Conservation (phyloP, 37 sponge, comb jelly and placozoan species). For the Eunapius fragilis region DNA sequence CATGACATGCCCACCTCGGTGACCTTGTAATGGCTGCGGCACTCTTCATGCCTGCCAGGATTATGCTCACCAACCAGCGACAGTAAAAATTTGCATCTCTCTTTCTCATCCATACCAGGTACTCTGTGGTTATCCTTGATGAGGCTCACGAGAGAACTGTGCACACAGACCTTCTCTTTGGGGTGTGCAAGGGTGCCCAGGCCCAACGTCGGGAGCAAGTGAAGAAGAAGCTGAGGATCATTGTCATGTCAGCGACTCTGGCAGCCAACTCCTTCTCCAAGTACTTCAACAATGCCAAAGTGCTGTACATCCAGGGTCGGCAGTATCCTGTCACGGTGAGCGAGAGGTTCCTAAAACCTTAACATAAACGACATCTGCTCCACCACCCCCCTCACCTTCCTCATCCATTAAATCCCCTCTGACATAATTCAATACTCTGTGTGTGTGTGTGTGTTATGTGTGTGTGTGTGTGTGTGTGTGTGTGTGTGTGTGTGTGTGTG, state of each 20-base stretch:
- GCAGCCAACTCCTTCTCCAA: conserved; percentile 82
- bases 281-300: conserved; percentile 84
- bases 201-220: conserved; percentile 22
- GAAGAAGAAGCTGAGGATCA: conserved; percentile 45
- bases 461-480: too few relatives aligned
- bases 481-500: too few relatives aligned
- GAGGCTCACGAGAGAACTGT: conserved; percentile 97
- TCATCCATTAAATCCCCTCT: not conserved
- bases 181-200: conserved; percentile 88
- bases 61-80: too few relatives aligned
- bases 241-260: conserved; percentile 96
- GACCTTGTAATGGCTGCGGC: too few relatives aligned
- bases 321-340: conserved; percentile 81
- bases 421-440: too few relatives aligned
- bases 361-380: not conserved
- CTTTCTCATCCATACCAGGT: conserved; percentile 25
- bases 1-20: not conserved
- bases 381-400: too few relatives aligned
- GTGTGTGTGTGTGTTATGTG: too few relatives aligned
- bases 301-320: conserved; percentile 93
- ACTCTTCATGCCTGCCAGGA: too few relatives aligned
- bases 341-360: not conserved
- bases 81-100: too few relatives aligned
- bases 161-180: conserved; percentile 95
- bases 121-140: conserved; percentile 81